phyloP scores from a whole-genome alignment of 64 coral and sea anemone genomes.

The Dendronephthya gigantea region DNA sequence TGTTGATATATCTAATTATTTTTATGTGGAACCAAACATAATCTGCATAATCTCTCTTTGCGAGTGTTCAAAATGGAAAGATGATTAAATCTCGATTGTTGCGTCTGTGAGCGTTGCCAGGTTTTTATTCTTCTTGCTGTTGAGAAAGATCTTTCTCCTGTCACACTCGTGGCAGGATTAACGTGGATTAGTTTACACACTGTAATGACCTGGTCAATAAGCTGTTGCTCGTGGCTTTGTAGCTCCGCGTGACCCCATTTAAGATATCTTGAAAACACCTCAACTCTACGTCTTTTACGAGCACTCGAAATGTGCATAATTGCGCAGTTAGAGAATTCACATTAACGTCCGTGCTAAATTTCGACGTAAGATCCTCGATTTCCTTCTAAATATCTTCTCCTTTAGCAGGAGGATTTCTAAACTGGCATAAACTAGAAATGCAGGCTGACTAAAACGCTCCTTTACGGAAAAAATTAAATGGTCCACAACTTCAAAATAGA shows the following conservation, averaged over 20 bases:
- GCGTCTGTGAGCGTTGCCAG: conserved; percentile 42
- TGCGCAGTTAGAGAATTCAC: conserved; percentile 14
- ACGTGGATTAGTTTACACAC: conserved; percentile 37
- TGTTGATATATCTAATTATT: no score
- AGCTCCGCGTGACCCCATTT: not conserved
- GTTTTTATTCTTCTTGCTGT: conserved; percentile 47
- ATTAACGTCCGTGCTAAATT: conserved; percentile 26
- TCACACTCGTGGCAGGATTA: conserved; percentile 40
- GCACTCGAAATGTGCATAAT: conserved; percentile 15
- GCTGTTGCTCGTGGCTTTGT: not conserved
- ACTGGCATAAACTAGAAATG: conserved; percentile 19
- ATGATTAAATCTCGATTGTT: conserved; percentile 39
- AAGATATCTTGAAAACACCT: conserved; percentile 39
- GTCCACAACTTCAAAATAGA: no score
- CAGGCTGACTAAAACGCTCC: conserved; percentile 27
- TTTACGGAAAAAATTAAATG: not conserved
- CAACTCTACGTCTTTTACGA: conserved; percentile 3
- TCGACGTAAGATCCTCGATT: conserved; percentile 16
- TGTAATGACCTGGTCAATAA: conserved; percentile 32
- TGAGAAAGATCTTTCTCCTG: conserved; percentile 44
- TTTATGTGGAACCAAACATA: conserved; percentile 8
- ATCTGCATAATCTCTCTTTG: not conserved
- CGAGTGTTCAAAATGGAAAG: not conserved
- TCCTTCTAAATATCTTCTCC: conserved; percentile 26
- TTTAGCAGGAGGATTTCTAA: conserved; percentile 8